These are phyloP conservation scores for Chalcosyrphus nemorum DNA, from an alignment of 2,888 invertebrate genomes.

Conservation along the genomic window DNA sequence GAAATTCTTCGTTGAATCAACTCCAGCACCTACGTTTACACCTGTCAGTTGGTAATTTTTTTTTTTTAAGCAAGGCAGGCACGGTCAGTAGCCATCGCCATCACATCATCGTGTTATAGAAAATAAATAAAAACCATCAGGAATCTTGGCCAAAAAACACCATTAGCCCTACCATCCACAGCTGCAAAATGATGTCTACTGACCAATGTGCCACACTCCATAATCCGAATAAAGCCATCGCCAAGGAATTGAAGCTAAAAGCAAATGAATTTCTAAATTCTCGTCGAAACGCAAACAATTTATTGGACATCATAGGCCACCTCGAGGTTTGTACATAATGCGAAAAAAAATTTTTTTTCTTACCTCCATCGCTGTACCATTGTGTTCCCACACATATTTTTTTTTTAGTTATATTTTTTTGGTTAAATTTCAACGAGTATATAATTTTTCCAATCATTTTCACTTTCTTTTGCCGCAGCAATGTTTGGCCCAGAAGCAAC, in stretches of 20 bases:
- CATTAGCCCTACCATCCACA: background rate
- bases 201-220: constrained; percentile 55
- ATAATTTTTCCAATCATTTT: background rate
- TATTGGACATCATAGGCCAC: constrained; percentile 87
- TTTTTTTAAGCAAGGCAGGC: constrained; percentile 38
- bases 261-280: constrained; percentile 88
- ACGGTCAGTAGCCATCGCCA: constrained; percentile 63
- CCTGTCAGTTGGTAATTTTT: constrained; percentile 8
- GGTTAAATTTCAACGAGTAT: constrained; percentile 7
- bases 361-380: background rate
- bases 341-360: constrained; percentile 26
- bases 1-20: constrained; percentile 29
- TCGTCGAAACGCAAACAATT: constrained; percentile 85
- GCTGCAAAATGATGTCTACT: constrained; percentile 69
- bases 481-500: constrained; percentile 77
- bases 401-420: constrained; percentile 15
- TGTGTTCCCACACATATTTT: background rate
- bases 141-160: constrained; percentile 29
- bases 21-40: constrained; percentile 43
- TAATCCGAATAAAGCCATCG: constrained; percentile 83
- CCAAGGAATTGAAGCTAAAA: constrained; percentile 86
- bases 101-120: constrained; percentile 68
- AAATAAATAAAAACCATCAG: constrained; percentile 55
- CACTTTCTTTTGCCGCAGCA: constrained; percentile 73
- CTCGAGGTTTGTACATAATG: constrained; percentile 86